These are phyloP conservation scores for Notothenia rossii DNA, from an alignment of 2,113 vertebrate species.

Conservation along the genomic window DNA sequence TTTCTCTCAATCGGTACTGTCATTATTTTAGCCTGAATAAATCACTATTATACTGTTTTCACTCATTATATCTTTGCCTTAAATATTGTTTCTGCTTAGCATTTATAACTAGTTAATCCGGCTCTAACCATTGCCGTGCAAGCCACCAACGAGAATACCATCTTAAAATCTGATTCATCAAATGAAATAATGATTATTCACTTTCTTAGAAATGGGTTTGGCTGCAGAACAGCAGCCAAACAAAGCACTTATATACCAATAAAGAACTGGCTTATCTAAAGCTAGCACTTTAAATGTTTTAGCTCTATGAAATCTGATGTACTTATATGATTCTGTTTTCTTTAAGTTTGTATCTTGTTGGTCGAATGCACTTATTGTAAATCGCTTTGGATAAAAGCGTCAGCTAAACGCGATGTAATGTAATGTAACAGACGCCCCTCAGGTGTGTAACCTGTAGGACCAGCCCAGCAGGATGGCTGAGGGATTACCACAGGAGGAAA, in stretches of 20 bases:
- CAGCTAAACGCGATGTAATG: no score
- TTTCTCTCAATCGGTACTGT: no score
- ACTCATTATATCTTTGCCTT: neutral
- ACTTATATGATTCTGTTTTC: no score
- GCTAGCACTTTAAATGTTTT: no score
- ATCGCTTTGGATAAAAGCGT: no score
- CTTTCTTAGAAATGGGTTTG: neutral
- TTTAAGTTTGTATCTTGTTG: no score
- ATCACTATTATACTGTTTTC: neutral
- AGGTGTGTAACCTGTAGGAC: constrained; percentile 64
- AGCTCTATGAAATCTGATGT: no score
- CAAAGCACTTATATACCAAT: no score
- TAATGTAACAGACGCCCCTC: neutral
- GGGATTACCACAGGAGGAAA: constrained; percentile 29
- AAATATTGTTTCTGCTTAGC: neutral
- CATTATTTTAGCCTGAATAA: neutral
- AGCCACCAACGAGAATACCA: neutral
- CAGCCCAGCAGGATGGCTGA: constrained; percentile 52
- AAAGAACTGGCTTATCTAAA: no score
- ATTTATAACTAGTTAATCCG: neutral
- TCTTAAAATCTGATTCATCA: neutral
- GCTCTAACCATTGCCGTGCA: neutral
- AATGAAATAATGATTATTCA: neutral
- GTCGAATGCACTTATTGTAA: no score
- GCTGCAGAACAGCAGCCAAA: neutral